Conservation (phyloP, 2,797 vertebrate species). For the Myotis planiceps region DNA sequence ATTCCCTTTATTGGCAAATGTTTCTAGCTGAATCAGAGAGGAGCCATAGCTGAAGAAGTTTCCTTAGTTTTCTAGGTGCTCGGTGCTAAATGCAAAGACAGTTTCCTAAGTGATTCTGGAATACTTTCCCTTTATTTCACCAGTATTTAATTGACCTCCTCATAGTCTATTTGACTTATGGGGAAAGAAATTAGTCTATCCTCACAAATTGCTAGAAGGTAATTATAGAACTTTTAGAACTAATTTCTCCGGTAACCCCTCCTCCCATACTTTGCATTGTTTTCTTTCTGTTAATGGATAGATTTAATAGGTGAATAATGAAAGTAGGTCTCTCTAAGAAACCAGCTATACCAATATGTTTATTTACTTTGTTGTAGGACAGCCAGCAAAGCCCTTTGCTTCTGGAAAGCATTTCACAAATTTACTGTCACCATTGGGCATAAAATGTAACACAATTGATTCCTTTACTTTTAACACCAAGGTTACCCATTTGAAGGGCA, state of each 20-base stretch:
- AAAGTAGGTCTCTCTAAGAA: not conserved
- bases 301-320: constrained; percentile 30
- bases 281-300: not conserved
- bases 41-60: not conserved
- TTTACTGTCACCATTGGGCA: constrained; percentile 37
- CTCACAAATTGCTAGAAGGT: not conserved
- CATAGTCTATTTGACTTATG: not conserved
- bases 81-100: not conserved
- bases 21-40: not conserved
- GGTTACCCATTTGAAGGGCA: constrained; percentile 52
- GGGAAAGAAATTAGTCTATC: not conserved
- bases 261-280: not conserved
- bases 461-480: constrained; percentile 58
- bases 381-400: not conserved
- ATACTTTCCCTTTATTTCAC: not conserved
- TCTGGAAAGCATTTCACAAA: constrained; percentile 60
- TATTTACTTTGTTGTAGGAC: constrained; percentile 41
- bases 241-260: not conserved
- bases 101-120: not conserved
- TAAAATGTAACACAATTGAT: constrained; percentile 66
- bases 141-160: not conserved
- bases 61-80: not conserved
- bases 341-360: not conserved
- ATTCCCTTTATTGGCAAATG: not conserved
- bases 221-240: not conserved